phyloP scores from a whole-genome alignment of 1,140 invertebrate genomes.

The Latrodectus geometricus region DNA sequence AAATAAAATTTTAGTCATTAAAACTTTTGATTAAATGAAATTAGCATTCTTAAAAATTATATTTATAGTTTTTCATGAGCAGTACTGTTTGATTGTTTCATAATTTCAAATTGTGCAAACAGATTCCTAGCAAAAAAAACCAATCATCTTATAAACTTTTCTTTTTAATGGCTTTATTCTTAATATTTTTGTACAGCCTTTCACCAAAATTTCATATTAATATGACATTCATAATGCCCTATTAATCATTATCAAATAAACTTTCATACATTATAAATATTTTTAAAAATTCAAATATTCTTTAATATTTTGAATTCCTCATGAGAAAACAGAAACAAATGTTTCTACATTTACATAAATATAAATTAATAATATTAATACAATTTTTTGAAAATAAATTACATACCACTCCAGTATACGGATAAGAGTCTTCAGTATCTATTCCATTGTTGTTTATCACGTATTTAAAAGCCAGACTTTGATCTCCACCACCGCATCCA shows the following conservation, averaged over 20 bases:
- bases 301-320: not conserved
- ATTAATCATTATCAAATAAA: no score
- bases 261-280: not conserved
- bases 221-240: not conserved
- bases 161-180: no score
- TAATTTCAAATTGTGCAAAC: not conserved
- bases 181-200: no score
- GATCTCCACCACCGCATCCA: slow-evolving; percentile 94
- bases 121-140: not conserved
- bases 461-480: slow-evolving; percentile 91
- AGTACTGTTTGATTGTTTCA: slow-evolving; percentile 67
- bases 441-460: slow-evolving; percentile 88
- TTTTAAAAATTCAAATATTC: not conserved
- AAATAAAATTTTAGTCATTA: not conserved
- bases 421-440: slow-evolving; percentile 91
- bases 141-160: no score
- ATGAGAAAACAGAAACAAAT: not conserved
- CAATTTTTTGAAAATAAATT: not conserved
- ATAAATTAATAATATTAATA: not conserved
- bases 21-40: not conserved
- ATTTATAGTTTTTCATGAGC: slow-evolving; percentile 84
- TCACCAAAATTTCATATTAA: not conserved
- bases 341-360: not conserved
- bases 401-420: slow-evolving; percentile 81
- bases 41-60: slow-evolving; percentile 36